These are phyloP conservation scores for Cyrtonyx montezumae DNA, from an alignment of 2,113 vertebrate species.

Conservation along the genomic window DNA sequence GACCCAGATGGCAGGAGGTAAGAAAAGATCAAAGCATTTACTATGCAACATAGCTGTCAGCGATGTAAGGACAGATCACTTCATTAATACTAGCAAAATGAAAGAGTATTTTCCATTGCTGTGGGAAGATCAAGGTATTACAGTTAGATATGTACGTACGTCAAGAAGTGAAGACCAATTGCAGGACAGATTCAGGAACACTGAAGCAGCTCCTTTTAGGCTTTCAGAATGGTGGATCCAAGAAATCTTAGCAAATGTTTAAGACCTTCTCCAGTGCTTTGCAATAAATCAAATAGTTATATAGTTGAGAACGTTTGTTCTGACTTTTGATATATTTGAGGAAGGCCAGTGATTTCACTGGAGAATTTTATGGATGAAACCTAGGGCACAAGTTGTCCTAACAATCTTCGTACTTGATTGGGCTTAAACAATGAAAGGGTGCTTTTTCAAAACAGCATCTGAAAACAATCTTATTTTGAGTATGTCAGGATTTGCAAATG, in stretches of 20 bases:
- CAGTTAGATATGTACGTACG: constrained; percentile 69
- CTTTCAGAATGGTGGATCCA: constrained; percentile 58
- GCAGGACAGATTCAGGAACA: constrained; percentile 65
- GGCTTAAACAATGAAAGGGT: constrained; percentile 66
- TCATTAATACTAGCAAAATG: constrained; percentile 48
- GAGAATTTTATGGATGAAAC: constrained; percentile 54
- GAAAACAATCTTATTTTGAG: not conserved
- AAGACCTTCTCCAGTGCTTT: constrained; percentile 61
- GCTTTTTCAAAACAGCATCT: constrained; percentile 29
- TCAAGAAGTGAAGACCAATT: constrained; percentile 73
- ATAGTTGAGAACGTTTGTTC: not conserved
- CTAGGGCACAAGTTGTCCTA: constrained; percentile 16
- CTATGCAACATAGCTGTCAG: constrained; percentile 64
- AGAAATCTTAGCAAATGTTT: constrained; percentile 67
- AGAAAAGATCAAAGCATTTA: constrained; percentile 75
- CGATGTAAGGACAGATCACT: constrained; percentile 50
- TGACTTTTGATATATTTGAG: not conserved
- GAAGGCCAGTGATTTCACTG: constrained; percentile 61
- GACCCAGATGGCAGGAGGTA: constrained; percentile 69
- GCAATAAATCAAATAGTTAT: not conserved
- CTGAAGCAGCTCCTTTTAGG: constrained; percentile 37
- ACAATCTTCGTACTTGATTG: constrained; percentile 61
- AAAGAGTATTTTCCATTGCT: constrained; percentile 69
- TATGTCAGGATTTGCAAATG: not conserved
- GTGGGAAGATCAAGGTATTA: constrained; percentile 75